These are phyloP conservation scores for Cyrtonyx montezumae DNA, from an alignment of 2,113 vertebrate genomes.

Conservation along the genomic window DNA sequence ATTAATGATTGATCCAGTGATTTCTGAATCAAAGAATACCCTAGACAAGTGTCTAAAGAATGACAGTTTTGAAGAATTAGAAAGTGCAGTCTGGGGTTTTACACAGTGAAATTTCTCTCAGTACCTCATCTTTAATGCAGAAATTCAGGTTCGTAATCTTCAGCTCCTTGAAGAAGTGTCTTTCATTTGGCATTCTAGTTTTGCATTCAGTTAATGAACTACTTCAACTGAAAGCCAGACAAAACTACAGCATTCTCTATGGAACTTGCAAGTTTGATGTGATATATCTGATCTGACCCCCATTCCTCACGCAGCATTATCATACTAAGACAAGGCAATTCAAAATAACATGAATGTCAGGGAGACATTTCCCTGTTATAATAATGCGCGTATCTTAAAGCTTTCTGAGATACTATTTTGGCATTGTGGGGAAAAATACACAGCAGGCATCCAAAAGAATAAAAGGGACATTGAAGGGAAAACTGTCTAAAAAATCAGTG, in stretches of 20 bases:
- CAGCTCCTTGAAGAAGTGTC: not conserved
- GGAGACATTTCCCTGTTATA: not conserved
- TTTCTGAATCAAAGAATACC: not conserved
- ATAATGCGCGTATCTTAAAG: slow-evolving; percentile 4
- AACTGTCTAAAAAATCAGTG: slow-evolving; percentile 50
- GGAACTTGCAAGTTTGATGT: not conserved
- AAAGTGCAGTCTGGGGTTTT: not conserved
- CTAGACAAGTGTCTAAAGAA: not conserved
- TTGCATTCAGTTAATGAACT: not conserved
- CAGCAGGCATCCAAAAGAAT: slow-evolving; percentile 1
- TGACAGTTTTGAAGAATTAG: not conserved
- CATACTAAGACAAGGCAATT: not conserved
- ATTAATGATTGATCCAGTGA: slow-evolving; percentile 7
- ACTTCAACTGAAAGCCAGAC: not conserved
- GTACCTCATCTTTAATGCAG: not conserved
- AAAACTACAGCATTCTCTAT: not conserved
- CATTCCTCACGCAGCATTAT: not conserved
- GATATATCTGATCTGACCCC: not conserved
- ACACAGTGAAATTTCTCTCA: not conserved
- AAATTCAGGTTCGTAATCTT: not conserved
- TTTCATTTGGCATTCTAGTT: not conserved
- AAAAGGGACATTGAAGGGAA: slow-evolving; percentile 14
- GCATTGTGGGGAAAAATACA: not conserved
- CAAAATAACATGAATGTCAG: not conserved
- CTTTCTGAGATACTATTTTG: slow-evolving; percentile 1